Evolutionary conservation across 2,888 invertebrate genomes (phyloP).

Genomic region (Papilio elwesi): DNA sequence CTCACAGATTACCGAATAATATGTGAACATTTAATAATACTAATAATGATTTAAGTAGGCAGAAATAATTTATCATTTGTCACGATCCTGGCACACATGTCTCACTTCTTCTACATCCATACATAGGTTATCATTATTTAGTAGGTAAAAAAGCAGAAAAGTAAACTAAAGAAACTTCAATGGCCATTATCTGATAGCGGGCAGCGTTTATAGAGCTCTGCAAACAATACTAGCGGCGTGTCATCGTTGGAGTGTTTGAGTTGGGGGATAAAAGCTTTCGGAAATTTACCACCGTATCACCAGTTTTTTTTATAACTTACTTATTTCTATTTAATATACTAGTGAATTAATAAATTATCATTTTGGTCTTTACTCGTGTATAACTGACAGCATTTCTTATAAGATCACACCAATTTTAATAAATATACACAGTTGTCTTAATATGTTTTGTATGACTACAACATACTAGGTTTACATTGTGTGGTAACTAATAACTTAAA

Average conservation of each 20-base stretch:
- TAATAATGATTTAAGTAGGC: no score
- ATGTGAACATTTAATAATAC: no score
- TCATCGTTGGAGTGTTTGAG: conserved; percentile 50
- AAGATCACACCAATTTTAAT: no score
- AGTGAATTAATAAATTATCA: neutral
- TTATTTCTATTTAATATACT: conserved; percentile 1
- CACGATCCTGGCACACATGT: no score
- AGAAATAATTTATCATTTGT: no score
- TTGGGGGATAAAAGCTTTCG: conserved; percentile 30
- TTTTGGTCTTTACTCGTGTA: neutral
- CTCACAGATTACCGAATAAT: no score
- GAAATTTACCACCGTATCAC: conserved; percentile 12
- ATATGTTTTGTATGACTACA: no score
- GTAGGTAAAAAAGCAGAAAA: neutral
- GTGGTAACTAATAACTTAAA: no score
- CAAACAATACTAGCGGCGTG: conserved; percentile 62
- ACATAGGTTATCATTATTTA: neutral
- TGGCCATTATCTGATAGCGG: conserved; percentile 70
- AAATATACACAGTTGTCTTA: no score
- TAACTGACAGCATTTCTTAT: no score
- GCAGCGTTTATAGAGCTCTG: conserved; percentile 64
- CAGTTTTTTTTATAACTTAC: neutral
- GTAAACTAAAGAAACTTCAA: conserved; percentile 60
- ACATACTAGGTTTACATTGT: no score
- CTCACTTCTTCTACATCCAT: no score